Evolutionary conservation across 2,113 vertebrate genomes (phyloP), one percentile per base, ranked within the genome.

Genomic region (Pipa parva): DNA sequence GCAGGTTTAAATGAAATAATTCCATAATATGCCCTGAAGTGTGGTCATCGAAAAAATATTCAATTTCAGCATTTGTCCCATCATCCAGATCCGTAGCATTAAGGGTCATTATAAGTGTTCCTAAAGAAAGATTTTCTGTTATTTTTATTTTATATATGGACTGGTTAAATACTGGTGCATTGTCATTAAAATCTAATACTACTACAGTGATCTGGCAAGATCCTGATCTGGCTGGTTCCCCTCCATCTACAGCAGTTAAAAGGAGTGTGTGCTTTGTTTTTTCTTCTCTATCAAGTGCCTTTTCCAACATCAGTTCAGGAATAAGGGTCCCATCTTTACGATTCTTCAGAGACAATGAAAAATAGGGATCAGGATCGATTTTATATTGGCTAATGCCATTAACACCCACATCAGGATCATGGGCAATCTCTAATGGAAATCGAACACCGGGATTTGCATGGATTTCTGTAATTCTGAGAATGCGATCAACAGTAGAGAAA

Each of bases 121-220:
- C 87, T 24, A 66, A 0, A 0, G 85, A 82, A 0, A 67, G 76
- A 62, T 91, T 89, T 78, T 91, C 89, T 0, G 18, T 73, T 22
- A 89, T 76, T 10, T 67, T 79, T 56, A 89, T 80, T 37, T 79
- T 84, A 26, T 91, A 82, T 0, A 54, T 74, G 1, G 82, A 57
- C 2, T 50, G 80, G 55, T 84, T 88, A 77, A 81, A 95, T 48
- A 77, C 4, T 1, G 92, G 93, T 0, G 89, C 88, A 0, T 95
- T 95, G 59, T 95, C 93, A 66, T 95, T 95, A 10, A 29, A 60
- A 33, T 95, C 93, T 72, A 92, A 74, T 22, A 95, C 92, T 12
- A 79, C 79, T 13, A 95, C 63, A 0, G 78, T 84, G 61, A 92
- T 79, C 21, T 81, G 79, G 0, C 75, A 83, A 0, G 83, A 88